Base-by-base conservation (phyloP, 2,113 vertebrate genomes). In the Crocuta crocuta region DNA sequence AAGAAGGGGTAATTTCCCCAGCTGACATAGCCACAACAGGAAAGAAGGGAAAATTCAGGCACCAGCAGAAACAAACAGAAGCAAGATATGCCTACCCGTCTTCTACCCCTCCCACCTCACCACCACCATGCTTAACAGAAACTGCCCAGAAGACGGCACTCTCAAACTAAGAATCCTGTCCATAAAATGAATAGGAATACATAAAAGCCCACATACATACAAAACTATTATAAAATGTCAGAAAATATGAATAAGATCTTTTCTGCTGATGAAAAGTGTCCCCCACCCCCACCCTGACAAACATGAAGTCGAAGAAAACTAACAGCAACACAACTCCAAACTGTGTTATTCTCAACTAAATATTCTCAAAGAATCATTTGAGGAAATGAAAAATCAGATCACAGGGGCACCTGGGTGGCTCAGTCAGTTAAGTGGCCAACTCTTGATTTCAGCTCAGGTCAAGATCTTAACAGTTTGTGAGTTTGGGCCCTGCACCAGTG, bases 151-250 rank as follows among this genome's bases (percentile, higher is more conserved):
- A 45, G 66, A 74, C 15, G 26, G 33, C 55, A 31, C 31, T 45
- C 85, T 82, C 39, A 76, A 28, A 35, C 74, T n/a, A 70, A 6
- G 2, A 86, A n/a, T n/a, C 9, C 6, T 71, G 31, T 7, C 70
- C 50, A 88, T 15, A 5, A 39, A 11, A 78, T 12, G 23, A 71
- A 35, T 2, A 90, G 31, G 19, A 80, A 63, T 3, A 70, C 28
- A 39, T 15, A 63, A 91, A 90, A 87, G 26, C 39, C 17, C n/a
- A 33, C 0, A 55, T 8, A n/a, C 12, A 68, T 10, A 70, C 12
- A 66, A 88, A 91, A 74, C 81, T 74, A 63, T 19, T 35, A 61
- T 7, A 55, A 91, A 87, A 35, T 43, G 33, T 66, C 76, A 78
- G 31, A 91, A 88, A 93, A 63, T 73, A n/a, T 55, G 45, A 50